Base-by-base conservation (phyloP, 2,797 vertebrate species). In the Arnoldichthys spilopterus region DNA sequence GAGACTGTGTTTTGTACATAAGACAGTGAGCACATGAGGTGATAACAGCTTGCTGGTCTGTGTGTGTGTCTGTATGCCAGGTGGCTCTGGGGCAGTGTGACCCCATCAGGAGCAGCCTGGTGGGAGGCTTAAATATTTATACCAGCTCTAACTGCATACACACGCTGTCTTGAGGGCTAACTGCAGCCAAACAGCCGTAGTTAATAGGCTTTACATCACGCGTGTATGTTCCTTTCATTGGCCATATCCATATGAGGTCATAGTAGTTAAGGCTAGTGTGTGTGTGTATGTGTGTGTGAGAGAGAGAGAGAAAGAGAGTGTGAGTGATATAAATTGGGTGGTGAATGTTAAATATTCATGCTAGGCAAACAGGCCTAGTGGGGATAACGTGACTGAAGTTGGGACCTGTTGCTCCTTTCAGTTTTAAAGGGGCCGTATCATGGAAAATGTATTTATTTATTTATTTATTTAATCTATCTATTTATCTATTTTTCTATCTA, bases 311-410 rank as follows among this genome's bases (percentile, higher is more conserved):
- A 63, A 16, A 34, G 18, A 37, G 62, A 28, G 67, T 18, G 40
- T 18, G 16, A 18, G 40, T 49, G 45, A 69, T 28, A 15, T 69
- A 26, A 53, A 70, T 2, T 53, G 67, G 37, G n/a, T 43, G 13
- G 34, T 53, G 34, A 54, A 32, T 64, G 64, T 78, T 74, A 74
- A 78, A 78, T 82, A 77, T 77, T 73, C 72, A 81, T 81, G 69
- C 76, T 68, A 78, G 64, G 26, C 53, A 47, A 74, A n/a, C 40
- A 66, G 77, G 70, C 54, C 61, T 40, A 68, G 63, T 66, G 37
- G n/a, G 9, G 63, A 43, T 40, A 66, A 24, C 5, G 12, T 13
- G 12, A 43, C 34, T 64, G 63, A 22, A 9, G 34, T 43, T 66
- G 9, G 18, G 43, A 24, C n/a, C n/a, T 66, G 63, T 64, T 40